Conservation (phyloP, 2,113 vertebrate species). For the Paradisaea rubra region DNA sequence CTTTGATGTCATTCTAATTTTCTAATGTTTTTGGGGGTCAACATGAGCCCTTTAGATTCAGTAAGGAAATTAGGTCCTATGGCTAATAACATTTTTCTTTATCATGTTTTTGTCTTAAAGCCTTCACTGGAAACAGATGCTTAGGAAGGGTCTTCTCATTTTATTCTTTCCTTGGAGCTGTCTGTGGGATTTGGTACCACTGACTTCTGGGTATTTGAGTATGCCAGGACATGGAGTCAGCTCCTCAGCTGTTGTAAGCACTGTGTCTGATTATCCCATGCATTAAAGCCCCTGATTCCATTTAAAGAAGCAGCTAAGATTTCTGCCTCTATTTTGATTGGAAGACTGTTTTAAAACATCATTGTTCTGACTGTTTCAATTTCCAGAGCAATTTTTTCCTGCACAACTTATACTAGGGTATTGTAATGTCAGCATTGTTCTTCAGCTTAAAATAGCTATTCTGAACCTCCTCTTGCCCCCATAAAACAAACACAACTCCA, state of each 20-base stretch:
- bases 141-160: background rate
- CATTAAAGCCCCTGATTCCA: background rate
- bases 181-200: background rate
- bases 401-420: background rate
- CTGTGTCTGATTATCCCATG: background rate
- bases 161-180: background rate
- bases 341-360: background rate
- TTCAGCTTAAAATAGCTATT: slow-evolving; percentile 12
- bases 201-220: background rate
- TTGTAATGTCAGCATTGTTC: slow-evolving; percentile 15
- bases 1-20: background rate
- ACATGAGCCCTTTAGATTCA: background rate
- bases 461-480: background rate
- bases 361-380: slow-evolving; percentile 18
- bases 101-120: background rate
- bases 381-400: slow-evolving; percentile 13
- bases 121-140: background rate
- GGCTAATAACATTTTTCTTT: background rate
- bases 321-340: slow-evolving; percentile 35
- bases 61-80: background rate
- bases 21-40: background rate
- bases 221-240: background rate
- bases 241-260: background rate
- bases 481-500: background rate
- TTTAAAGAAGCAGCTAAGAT: background rate